Percentiles rank a stretch among this genome's conserved stretches.
Evolutionary conservation across 1,140 invertebrate species (phyloP).

Genomic region (Triops cancriformis): DNA sequence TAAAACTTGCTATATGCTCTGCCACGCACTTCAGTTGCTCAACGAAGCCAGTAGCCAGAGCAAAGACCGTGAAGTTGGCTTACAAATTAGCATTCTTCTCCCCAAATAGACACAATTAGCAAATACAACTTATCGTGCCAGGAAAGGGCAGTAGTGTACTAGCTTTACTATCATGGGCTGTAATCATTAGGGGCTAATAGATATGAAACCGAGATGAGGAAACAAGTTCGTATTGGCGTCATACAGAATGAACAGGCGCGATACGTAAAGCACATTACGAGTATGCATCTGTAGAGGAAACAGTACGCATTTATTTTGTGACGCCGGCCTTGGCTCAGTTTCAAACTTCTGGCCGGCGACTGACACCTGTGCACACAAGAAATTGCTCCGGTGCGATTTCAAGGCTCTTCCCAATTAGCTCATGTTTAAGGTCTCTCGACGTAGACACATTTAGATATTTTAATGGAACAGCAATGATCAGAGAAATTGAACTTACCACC

Average conservation of each 20-base stretch:
- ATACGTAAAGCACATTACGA: background rate
- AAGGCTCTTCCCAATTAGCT: background rate
- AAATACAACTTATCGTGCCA: too few relatives aligned
- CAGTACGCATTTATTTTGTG: background rate
- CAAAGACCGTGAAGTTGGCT: background rate
- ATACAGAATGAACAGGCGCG: background rate
- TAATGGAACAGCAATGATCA: background rate
- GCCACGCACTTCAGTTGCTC: background rate
- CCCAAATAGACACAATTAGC: too few relatives aligned
- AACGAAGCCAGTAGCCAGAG: background rate
- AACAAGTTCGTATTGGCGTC: background rate
- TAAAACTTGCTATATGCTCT: background rate
- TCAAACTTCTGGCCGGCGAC: conserved; percentile 1
- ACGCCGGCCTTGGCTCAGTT: conserved; percentile 11
- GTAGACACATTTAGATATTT: background rate
- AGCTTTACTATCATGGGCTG: too few relatives aligned
- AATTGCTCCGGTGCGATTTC: background rate
- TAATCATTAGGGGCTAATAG: too few relatives aligned
- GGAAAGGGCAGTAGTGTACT: too few relatives aligned
- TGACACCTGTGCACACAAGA: background rate
- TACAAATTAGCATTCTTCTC: too few relatives aligned
- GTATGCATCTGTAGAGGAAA: background rate
- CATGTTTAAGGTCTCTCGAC: background rate
- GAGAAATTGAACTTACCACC: background rate
- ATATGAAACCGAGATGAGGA: too few relatives aligned